Base-by-base conservation (phyloP, 2,797 vertebrate genomes). In the Rhadinocentrus ornatus region DNA sequence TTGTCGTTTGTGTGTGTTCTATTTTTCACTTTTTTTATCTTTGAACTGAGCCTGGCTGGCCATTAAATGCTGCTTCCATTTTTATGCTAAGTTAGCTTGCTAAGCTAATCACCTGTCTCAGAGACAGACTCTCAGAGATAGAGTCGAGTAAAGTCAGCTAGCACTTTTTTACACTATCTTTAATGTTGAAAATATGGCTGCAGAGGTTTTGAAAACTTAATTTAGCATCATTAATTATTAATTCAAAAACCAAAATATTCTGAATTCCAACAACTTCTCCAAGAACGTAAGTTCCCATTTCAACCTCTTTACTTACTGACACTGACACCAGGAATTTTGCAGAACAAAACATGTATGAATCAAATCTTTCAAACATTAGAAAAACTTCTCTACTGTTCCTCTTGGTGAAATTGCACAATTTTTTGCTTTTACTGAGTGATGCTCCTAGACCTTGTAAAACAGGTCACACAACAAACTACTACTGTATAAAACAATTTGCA, bases 381-480 rank as follows among this genome's bases (percentile, higher is more conserved):
- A 48, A 48, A 10, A 9, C 18, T 44, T 44, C 6, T 44, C 46
- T 48, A 3, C 20, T 22, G 7, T 48, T 22, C 9, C 15, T 41
- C 39, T 41, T 16, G 39, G 39, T 13, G 1, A 67, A 55, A 34
- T 24, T 24, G 6, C 34, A 48, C 15, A 56, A 48, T 63, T 71
- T 26, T 15, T 13, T n/a, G n/a, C n/a, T n/a, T 24, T 20, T 27
- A 11, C 18, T 27, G 2, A 41, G 2, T 16, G 16, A 18, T 24
- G 35, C 29, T 52, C 37, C 50, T 11, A 32, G 27, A 41, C 62
- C 62, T 24, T 20, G 41, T 62, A 70, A 74, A 12, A 22, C 53
- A 57, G 32, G 39, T 56, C 16, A 57, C 41, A 50, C 18, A 54
- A 46, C 18, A 46, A 8, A 10, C 20, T 31, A 22, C 20, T 59